Evolutionary conservation across 2,113 vertebrate genomes (phyloP), one percentile per base, ranked within the genome.

Genomic region (Chaetodon trifascialis): DNA sequence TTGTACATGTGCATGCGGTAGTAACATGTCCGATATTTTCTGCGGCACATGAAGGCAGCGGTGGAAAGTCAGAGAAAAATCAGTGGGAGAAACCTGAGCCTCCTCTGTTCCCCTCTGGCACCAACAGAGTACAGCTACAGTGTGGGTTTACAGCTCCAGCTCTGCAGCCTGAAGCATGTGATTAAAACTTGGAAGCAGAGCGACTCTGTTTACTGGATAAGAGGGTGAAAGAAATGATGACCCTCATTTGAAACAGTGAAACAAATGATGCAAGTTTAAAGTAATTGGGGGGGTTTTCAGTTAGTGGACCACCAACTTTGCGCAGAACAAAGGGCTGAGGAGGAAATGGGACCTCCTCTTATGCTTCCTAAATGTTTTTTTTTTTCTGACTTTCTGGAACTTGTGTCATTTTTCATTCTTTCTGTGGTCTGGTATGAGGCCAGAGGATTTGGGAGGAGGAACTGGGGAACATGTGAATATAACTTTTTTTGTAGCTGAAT

Each of bases 81-180:
- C 83, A 82, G 75, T 85, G 74, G 79, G 63, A 86, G 89, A 93
- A 93, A 92, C 89, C 60, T 88, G 90, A 92, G 87, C 88, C 85
- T 88, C 75, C 51, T 80, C 73, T 87, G 85, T 90, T 91, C 86
- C 89, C 86, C 76, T 82, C 79, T 86, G 80, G 87, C 77, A 80
- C 74, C 80, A 71, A 4, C 73, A 78, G 49, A 74, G 82, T 55
- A 87, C 75, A 87, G 66, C 80, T 86, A 51, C 78, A 89, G 62
- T 85, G 85, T 56, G 76, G 82, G 14, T 56, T 79, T 73, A 80
- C 65, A 83, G 85, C 86, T 86, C 60, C 72, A 75, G 73, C 82
- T 74, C 81, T 88, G 76, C 85, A 76, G 89, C 79, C 72, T 70
- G 60, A 60, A 79, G 74, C 88, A 88, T 89, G 91, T 91, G 87